phyloP scores from a whole-genome alignment of 2,797 vertebrate species.

The Acipenser oxyrinchus region DNA sequence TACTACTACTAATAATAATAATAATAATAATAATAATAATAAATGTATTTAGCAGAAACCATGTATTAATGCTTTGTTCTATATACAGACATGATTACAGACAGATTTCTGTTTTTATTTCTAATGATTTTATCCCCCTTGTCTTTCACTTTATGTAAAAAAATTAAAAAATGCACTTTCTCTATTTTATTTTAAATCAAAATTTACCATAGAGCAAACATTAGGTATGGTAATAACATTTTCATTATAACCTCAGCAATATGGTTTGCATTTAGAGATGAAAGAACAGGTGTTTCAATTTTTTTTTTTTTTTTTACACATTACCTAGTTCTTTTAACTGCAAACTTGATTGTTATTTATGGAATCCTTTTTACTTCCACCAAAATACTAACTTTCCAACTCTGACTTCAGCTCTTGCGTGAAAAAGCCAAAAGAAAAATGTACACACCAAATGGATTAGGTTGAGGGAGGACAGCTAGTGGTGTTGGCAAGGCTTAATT shows the following conservation, averaged over 20 bases:
- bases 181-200: too few species aligned
- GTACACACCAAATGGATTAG: slow-evolving; percentile 21
- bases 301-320: neutral
- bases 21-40: too few species aligned
- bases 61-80: too few species aligned
- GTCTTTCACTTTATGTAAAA: too few species aligned
- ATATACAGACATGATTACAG: too few species aligned
- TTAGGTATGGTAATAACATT: neutral
- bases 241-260: slow-evolving; percentile 20
- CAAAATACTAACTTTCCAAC: slow-evolving; percentile 24
- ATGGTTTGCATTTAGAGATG: slow-evolving; percentile 44
- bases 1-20: too few species aligned
- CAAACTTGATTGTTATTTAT: slow-evolving; percentile 20
- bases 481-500: too few species aligned
- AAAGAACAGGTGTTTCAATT: slow-evolving; percentile 26
- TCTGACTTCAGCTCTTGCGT: slow-evolving; percentile 12
- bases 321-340: slow-evolving; percentile 15
- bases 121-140: too few species aligned
- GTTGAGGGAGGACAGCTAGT: neutral
- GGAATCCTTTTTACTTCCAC: slow-evolving; percentile 23
- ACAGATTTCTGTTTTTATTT: too few species aligned
- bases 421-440: slow-evolving; percentile 24
- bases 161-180: too few species aligned
- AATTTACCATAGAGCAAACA: too few species aligned
- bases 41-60: too few species aligned